Conservation (phyloP, 2,888 invertebrate genomes). For the Drosophila koepferae region DNA sequence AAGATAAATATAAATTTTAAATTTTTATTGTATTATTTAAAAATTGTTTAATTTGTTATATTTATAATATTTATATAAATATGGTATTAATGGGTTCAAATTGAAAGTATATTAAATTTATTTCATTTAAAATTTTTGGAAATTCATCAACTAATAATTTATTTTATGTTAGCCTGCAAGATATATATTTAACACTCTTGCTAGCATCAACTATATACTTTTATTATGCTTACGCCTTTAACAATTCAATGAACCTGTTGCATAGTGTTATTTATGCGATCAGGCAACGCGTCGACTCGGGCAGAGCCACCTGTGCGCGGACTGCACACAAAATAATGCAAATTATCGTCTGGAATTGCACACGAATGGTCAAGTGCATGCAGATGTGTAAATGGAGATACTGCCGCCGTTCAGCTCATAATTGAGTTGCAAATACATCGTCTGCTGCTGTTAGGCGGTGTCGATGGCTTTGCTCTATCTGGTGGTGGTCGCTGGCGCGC, state of each 20-base stretch:
- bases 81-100: too few species aligned
- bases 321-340: constrained; percentile 68
- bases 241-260: constrained; percentile 25
- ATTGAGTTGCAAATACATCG: constrained; percentile 74
- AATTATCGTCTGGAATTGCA: constrained; percentile 76
- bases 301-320: constrained; percentile 68
- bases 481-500: constrained; percentile 1
- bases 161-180: neutral
- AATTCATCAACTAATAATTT: too few species aligned
- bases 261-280: constrained; percentile 63
- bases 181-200: neutral
- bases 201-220: neutral
- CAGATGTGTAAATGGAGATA: constrained; percentile 49
- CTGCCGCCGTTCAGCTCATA: constrained; percentile 57
- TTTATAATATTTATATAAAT: too few species aligned
- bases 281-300: constrained; percentile 57
- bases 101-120: too few species aligned
- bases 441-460: constrained; percentile 23
- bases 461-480: constrained; percentile 28
- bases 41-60: too few species aligned
- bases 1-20: too few species aligned
- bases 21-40: too few species aligned
- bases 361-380: constrained; percentile 71
- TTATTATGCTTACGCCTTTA: neutral
- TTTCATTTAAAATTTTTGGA: too few species aligned